Conservation (phyloP, 2,888 invertebrate species). For the Formica aserva region DNA sequence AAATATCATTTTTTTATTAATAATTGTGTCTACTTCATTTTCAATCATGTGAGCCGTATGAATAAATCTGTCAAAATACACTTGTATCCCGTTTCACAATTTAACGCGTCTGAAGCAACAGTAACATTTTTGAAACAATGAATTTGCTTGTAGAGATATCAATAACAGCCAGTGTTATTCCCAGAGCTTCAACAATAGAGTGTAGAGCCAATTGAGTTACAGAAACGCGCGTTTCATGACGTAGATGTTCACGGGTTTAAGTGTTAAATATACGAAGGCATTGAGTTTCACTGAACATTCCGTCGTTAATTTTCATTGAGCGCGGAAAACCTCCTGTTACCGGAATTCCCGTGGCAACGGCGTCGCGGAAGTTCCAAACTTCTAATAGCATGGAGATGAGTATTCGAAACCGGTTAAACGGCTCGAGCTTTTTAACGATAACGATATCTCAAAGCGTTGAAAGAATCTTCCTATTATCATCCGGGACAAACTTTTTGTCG, state of each 20-base stretch:
- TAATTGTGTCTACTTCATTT: not conserved
- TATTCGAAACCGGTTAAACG: not conserved
- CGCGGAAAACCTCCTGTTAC: slow-evolving; percentile 15
- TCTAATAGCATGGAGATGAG: slow-evolving; percentile 34
- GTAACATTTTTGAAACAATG: not conserved
- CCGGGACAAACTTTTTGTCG: not conserved
- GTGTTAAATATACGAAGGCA: slow-evolving; percentile 28
- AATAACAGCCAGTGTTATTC: not conserved
- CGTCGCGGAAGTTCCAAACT: slow-evolving; percentile 30
- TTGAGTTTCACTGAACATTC: slow-evolving; percentile 21
- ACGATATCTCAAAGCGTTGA: not conserved
- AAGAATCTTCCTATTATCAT: not conserved
- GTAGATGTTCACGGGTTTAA: slow-evolving; percentile 22
- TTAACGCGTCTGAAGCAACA: not conserved
- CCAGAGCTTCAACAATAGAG: not conserved
- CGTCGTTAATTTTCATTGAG: slow-evolving; percentile 39
- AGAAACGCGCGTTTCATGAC: slow-evolving; percentile 1
- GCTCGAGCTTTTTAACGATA: slow-evolving; percentile 26
- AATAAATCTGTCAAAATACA: not conserved
- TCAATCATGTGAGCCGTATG: not conserved
- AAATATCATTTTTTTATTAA: not conserved
- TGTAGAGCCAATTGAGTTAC: slow-evolving; percentile 29
- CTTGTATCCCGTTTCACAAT: not conserved
- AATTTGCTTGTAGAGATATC: not conserved
- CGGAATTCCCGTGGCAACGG: slow-evolving; percentile 21